These are phyloP conservation scores for Geotrupes spiniger DNA, from an alignment of 2,888 invertebrate genomes.

Conservation along the genomic window DNA sequence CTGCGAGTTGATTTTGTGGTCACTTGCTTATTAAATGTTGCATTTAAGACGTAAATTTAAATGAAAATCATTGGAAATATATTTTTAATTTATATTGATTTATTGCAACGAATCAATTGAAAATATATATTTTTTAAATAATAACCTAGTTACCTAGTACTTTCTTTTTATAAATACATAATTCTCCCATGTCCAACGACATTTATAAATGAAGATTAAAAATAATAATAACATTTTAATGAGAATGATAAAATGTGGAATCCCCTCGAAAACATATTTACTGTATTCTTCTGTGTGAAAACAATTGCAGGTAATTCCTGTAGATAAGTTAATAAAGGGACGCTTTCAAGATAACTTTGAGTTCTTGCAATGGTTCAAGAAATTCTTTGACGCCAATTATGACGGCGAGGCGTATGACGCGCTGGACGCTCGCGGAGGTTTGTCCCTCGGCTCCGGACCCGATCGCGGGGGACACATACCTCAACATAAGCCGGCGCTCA, in stretches of 20 bases:
- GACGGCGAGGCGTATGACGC: slow-evolving; percentile 97
- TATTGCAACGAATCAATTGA: too few relatives aligned
- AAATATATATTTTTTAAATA: too few relatives aligned
- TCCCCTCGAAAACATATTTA: neutral
- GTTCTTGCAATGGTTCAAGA: slow-evolving; percentile 99
- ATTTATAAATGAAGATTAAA: too few relatives aligned
- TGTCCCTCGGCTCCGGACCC: slow-evolving; percentile 66
- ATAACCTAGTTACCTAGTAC: too few relatives aligned
- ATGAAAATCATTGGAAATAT: too few relatives aligned
- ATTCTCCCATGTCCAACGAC: too few relatives aligned
- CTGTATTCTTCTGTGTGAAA: slow-evolving; percentile 6
- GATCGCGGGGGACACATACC: slow-evolving; percentile 50
- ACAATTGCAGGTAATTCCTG: slow-evolving; percentile 87
- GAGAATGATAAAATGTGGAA: neutral
- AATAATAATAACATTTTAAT: too few relatives aligned
- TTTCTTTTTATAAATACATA: too few relatives aligned
- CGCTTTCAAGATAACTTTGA: slow-evolving; percentile 99
- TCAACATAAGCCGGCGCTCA: slow-evolving; percentile 41
- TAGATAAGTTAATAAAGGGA: slow-evolving; percentile 98
- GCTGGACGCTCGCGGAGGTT: slow-evolving; percentile 79
- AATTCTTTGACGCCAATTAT: slow-evolving; percentile 99
- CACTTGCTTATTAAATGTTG: too few relatives aligned
- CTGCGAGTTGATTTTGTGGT: too few relatives aligned
- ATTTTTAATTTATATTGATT: too few relatives aligned
- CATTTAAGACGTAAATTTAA: too few relatives aligned